These are phyloP conservation scores for Caranx ignobilis DNA, from an alignment of 2,113 vertebrate species.

Conservation along the genomic window DNA sequence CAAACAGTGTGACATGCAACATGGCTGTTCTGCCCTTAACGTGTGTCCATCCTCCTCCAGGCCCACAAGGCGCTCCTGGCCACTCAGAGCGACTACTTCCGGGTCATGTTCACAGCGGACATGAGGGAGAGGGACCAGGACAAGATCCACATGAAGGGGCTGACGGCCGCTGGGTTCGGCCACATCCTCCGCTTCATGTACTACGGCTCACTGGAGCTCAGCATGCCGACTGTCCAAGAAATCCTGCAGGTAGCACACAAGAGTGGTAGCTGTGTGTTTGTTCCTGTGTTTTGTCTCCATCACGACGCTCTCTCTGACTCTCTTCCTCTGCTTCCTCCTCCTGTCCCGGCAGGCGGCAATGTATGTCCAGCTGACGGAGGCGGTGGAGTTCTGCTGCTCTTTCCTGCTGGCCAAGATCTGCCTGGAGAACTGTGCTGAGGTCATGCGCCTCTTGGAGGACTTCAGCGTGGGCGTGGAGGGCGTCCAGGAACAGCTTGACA, in stretches of 20 bases:
- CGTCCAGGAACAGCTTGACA: slow-evolving; percentile 95
- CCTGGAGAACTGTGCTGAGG: slow-evolving; percentile 98
- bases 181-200: slow-evolving; percentile 99
- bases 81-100: slow-evolving; percentile 99
- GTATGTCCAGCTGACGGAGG: slow-evolving; percentile 99
- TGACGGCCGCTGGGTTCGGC: slow-evolving; percentile 97
- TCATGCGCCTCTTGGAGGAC: slow-evolving; percentile 98
- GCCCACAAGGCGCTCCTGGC: slow-evolving; percentile 99
- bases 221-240: slow-evolving; percentile 98
- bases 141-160: slow-evolving; percentile 98
- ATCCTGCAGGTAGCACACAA: slow-evolving; percentile 88
- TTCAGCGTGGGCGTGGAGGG: slow-evolving; percentile 98
- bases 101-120: slow-evolving; percentile 99
- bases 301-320: background rate
- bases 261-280: background rate
- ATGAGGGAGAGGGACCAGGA: slow-evolving; percentile 99
- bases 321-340: background rate
- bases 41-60: slow-evolving; percentile 60
- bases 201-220: slow-evolving; percentile 98
- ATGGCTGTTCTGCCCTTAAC: too few species aligned
- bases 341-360: slow-evolving; percentile 88
- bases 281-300: background rate
- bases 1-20: too few species aligned
- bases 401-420: slow-evolving; percentile 99
- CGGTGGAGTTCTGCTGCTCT: slow-evolving; percentile 99